Base-by-base conservation (phyloP, 2,888 invertebrate species). In the Conops quadrifasciatus region DNA sequence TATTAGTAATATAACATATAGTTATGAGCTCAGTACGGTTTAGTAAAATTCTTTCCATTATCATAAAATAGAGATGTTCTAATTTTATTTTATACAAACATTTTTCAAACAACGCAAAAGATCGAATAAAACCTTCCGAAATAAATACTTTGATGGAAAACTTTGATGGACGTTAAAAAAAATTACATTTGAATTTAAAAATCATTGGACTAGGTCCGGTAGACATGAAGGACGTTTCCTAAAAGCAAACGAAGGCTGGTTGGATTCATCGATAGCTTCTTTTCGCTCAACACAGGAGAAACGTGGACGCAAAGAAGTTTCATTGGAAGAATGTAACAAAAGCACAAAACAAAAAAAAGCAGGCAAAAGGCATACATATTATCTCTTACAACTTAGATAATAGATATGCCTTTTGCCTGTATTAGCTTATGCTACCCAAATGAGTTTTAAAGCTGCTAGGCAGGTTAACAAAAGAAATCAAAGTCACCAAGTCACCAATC, bases 371-470 rank as follows among this genome's bases (percentile, higher is more conserved):
- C 36, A 53, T 13, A 65, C 21, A 56, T 16, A n/a, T n/a, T n/a
- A n/a, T n/a, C n/a, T n/a, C n/a, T 64, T 70, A 47, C 45, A 65
- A 58, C 30, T 45, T 7, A 45, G n/a, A n/a, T 58, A 58, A 65
- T 7, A 43, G 47, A 15, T 70, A 45, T 19, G 47, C 28, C n/a
- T n/a, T n/a, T n/a, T n/a, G n/a, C n/a, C n/a, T n/a, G 28, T 69
- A n/a, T 65, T 67, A 58, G 47, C 60, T 43, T 26, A 68, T 67
- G 67, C 68, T 64, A 73, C 71, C 24, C 56, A 70, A 70, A 73
- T 73, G 66, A 72, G 70, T 58, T 72, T 75, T n/a, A 75, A 67
- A 69, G 71, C 69, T 69, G 66, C 47, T 62, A 75, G 58, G 67
- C 43, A 66, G 49, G 72, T 64, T 63, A 66, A 43, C 66, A 45